Evolutionary conservation across 2,113 vertebrate genomes (phyloP).

Genomic region (Chionodraco myersi): DNA sequence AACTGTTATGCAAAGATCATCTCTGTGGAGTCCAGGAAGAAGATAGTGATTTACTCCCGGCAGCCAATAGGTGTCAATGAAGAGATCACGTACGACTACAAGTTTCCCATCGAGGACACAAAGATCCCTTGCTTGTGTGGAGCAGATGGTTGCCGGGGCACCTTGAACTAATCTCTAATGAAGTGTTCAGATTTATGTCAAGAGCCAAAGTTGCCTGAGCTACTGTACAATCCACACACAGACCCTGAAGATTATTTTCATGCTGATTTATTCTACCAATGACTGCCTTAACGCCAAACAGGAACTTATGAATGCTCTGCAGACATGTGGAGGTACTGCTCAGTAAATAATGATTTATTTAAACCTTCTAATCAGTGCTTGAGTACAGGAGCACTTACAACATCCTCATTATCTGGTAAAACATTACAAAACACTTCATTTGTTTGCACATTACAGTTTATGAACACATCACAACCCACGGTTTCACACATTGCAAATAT

Average conservation of each 20-base stretch:
- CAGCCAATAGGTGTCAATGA: conserved; percentile 94
- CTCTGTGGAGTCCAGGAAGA: conserved; percentile 97
- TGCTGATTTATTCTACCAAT: not conserved
- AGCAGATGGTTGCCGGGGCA: conserved; percentile 94
- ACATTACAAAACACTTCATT: not conserved
- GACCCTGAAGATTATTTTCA: not conserved
- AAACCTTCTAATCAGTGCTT: conserved; percentile 3
- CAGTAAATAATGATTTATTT: conserved; percentile 8
- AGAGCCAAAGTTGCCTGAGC: conserved; percentile 3
- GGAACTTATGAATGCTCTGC: conserved; percentile 15
- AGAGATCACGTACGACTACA: conserved; percentile 99
- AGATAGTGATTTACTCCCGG: conserved; percentile 99
- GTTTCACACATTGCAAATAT: not conserved
- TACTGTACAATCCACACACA: not conserved
- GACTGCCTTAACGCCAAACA: conserved; percentile 8
- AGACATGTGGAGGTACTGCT: not conserved
- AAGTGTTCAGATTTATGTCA: not conserved
- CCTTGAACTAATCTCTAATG: conserved; percentile 88
- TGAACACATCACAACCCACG: not conserved
- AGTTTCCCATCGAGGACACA: conserved; percentile 97
- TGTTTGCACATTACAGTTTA: conserved; percentile 1
- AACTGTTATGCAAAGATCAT: conserved; percentile 99
- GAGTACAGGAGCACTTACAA: too few species aligned
- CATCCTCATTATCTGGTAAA: not conserved
- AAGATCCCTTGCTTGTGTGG: conserved; percentile 98